These are phyloP conservation scores for Euphydryas editha DNA, from an alignment of 2,888 invertebrate species.

Conservation along the genomic window DNA sequence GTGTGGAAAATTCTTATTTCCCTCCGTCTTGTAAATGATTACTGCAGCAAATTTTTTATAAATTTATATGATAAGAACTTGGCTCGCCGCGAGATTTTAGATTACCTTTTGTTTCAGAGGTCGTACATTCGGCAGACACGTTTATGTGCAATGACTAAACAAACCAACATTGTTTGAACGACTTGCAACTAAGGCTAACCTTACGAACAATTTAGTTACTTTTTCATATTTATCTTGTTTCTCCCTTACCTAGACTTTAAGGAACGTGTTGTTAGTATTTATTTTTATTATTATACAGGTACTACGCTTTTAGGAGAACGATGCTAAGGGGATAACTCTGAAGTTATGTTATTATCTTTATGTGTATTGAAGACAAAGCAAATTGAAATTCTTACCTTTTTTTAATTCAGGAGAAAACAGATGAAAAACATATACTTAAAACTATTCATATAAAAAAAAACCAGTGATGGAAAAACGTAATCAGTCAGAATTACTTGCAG, in stretches of 20 bases:
- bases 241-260: neutral
- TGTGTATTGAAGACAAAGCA: neutral
- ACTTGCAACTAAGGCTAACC: slow-evolving; percentile 5
- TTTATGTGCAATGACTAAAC: slow-evolving; percentile 27
- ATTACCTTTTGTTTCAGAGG: slow-evolving; percentile 31
- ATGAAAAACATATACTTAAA: no score
- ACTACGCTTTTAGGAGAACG: neutral
- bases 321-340: neutral
- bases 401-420: no score
- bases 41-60: slow-evolving; percentile 24
- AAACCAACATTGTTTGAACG: slow-evolving; percentile 22
- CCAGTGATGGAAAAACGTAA: no score
- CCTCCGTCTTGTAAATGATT: slow-evolving; percentile 41
- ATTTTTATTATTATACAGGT: neutral
- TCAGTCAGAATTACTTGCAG: no score
- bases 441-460: no score
- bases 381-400: no score
- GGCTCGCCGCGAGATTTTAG: slow-evolving; percentile 26
- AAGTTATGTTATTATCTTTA: neutral
- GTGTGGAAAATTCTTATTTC: slow-evolving; percentile 61
- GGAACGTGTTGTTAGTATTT: neutral
- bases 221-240: slow-evolving; percentile 8
- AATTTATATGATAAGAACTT: slow-evolving; percentile 25
- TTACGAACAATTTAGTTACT: slow-evolving; percentile 20
- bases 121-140: slow-evolving; percentile 27